Evolutionary conservation across 2,113 vertebrate genomes (phyloP).

Genomic region (Tragelaphus imberbis): DNA sequence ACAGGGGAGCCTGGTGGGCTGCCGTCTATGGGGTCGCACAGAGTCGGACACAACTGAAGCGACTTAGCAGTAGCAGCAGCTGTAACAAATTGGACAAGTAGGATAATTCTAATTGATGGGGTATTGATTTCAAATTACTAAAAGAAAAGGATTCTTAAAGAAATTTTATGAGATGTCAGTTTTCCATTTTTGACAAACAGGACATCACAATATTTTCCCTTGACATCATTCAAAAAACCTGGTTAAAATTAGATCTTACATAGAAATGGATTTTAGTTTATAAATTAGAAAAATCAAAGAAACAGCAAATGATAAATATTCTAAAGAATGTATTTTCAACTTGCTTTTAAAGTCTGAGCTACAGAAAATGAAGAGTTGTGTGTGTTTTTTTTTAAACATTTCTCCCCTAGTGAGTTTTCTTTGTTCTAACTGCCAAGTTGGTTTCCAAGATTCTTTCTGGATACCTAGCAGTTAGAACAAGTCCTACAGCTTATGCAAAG

Average conservation of each 20-base stretch:
- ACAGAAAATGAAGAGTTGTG: background rate
- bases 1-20: too few species aligned
- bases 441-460: constrained; percentile 48
- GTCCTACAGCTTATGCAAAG: background rate
- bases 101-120: background rate
- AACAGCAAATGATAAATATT: background rate
- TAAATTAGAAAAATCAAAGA: background rate
- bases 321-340: background rate
- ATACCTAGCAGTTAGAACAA: constrained; percentile 10
- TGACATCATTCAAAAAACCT: background rate
- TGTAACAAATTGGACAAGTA: background rate
- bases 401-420: constrained; percentile 14
- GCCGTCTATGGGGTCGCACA: too few species aligned
- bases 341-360: background rate
- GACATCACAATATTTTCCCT: background rate
- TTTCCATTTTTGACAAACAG: background rate
- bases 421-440: constrained; percentile 53
- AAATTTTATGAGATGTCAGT: background rate
- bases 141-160: background rate
- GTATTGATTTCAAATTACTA: background rate
- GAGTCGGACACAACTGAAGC: too few species aligned
- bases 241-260: background rate
- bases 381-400: background rate
- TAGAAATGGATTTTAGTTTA: background rate
- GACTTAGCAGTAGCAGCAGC: too few species aligned